These are phyloP conservation scores for Cosmorhoe ocellata DNA, from an alignment of 2,888 invertebrate genomes.

Conservation along the genomic window DNA sequence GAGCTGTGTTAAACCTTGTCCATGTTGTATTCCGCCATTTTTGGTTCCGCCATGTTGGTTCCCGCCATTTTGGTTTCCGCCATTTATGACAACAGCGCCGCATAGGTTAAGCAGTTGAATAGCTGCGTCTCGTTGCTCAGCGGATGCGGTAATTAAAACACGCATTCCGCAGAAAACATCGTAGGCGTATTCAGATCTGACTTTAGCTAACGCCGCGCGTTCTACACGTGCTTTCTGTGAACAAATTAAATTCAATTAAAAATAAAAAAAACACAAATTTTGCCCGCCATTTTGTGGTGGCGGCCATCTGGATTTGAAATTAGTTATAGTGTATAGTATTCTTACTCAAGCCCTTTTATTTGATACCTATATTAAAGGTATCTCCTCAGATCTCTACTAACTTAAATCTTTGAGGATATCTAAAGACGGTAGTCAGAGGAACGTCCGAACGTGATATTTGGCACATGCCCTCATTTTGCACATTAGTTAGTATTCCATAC, in stretches of 20 bases:
- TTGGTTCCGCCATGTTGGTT: constrained; percentile 33
- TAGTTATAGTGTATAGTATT: too few species aligned
- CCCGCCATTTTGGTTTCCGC: constrained; percentile 26
- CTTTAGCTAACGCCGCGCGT: constrained; percentile 53
- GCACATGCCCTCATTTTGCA: too few species aligned
- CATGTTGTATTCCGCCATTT: constrained; percentile 23
- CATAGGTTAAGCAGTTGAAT: constrained; percentile 56
- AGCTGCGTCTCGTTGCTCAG: constrained; percentile 54
- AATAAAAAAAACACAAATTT: not conserved
- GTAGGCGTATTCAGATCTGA: constrained; percentile 60
- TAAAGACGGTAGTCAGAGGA: too few species aligned
- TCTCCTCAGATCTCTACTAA: too few species aligned
- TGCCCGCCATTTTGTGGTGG: too few species aligned
- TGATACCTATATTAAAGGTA: not conserved
- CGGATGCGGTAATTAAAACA: constrained; percentile 45
- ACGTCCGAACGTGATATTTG: too few species aligned
- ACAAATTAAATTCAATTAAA: constrained; percentile 20
- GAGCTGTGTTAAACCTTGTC: constrained; percentile 22
- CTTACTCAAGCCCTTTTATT: too few species aligned
- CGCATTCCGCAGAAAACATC: constrained; percentile 64
- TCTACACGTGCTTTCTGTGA: constrained; percentile 69
- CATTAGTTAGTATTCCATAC: too few species aligned
- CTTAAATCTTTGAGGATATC: too few species aligned
- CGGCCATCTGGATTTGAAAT: too few species aligned
- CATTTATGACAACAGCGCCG: constrained; percentile 51